A percentile compares a stretch with the other conserved stretches of the same genome.
These are phyloP conservation scores for Sebastes ruberrimus DNA, from an alignment of 2,797 vertebrate species.

Conservation along the genomic window DNA sequence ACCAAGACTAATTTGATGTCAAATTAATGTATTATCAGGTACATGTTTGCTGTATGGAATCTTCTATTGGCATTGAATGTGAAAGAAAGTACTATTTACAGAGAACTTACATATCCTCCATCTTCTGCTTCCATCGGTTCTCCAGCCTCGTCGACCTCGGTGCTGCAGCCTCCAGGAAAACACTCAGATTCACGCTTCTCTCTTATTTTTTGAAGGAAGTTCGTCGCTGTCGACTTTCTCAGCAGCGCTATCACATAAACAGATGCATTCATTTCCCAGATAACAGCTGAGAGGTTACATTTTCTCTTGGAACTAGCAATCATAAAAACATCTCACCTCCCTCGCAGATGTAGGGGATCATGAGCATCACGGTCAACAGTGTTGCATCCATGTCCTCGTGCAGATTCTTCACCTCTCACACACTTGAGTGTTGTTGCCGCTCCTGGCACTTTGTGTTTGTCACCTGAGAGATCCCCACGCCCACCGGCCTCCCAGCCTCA, in stretches of 20 bases:
- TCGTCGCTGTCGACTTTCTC: slow-evolving; percentile 70
- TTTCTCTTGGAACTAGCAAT: slow-evolving; percentile 1
- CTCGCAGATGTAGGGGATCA: slow-evolving; percentile 68
- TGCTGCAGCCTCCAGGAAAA: slow-evolving; percentile 71
- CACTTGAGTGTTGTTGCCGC: slow-evolving; percentile 32
- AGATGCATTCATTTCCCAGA: background rate
- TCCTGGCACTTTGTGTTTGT: slow-evolving; percentile 50
- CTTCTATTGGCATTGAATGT: background rate
- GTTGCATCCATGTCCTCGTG: slow-evolving; percentile 60
- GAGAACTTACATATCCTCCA: slow-evolving; percentile 69
- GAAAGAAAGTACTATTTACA: background rate
- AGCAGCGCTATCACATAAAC: slow-evolving; percentile 63
- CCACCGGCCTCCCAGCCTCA: slow-evolving; percentile 34
- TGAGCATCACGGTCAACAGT: slow-evolving; percentile 65
- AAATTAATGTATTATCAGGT: background rate
- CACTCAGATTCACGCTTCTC: slow-evolving; percentile 68
- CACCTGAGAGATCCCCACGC: slow-evolving; percentile 62
- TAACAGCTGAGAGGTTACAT: background rate
- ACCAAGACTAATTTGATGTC: background rate
- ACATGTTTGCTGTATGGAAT: background rate
- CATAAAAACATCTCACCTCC: slow-evolving; percentile 64
- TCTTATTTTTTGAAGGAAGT: slow-evolving; percentile 71
- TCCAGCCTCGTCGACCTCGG: slow-evolving; percentile 64
- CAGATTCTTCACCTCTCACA: slow-evolving; percentile 47
- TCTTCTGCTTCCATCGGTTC: slow-evolving; percentile 63